These are phyloP conservation scores for Stenopsyche tienmushanensis DNA, from an alignment of 1,140 invertebrate species.

Conservation along the genomic window DNA sequence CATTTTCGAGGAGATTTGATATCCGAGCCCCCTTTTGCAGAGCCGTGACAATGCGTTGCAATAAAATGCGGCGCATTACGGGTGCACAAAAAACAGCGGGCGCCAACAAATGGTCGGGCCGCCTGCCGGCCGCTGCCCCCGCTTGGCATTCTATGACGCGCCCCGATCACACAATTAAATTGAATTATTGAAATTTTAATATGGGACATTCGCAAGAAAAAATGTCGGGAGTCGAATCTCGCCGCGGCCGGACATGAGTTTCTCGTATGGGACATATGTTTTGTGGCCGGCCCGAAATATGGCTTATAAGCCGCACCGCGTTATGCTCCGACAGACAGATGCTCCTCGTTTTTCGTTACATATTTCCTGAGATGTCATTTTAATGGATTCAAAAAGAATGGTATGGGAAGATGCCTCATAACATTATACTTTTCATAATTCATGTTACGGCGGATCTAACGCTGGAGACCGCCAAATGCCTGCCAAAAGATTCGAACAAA, in stretches of 20 bases:
- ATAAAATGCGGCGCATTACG: conserved; percentile 9
- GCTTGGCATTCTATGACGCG: conserved; percentile 26
- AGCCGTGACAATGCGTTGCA: neutral
- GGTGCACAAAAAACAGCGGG: conserved; percentile 11
- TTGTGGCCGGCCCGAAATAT: conserved; percentile 30
- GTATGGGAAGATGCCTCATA: neutral
- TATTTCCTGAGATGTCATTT: neutral
- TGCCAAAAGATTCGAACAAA: too few relatives aligned
- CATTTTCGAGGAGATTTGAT: too few relatives aligned
- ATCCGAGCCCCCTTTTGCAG: neutral
- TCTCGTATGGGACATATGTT: conserved; percentile 32
- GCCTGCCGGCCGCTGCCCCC: neutral
- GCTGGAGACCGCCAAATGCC: neutral
- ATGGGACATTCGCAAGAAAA: conserved; percentile 8
- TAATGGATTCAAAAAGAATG: neutral
- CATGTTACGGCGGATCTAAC: too few relatives aligned
- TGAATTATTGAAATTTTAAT: conserved; percentile 39
- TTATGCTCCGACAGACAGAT: conserved; percentile 7
- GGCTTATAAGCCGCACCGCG: neutral
- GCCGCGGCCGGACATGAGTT: conserved; percentile 15
- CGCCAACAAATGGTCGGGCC: conserved; percentile 20
- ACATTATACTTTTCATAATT: neutral
- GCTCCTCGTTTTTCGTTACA: neutral
- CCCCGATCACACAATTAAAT: conserved; percentile 31
- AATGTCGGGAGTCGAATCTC: neutral